These are phyloP conservation scores for Spongia lamella DNA, from an alignment of 37 sponge, comb jelly and placozoan genomes.

Conservation along the genomic window DNA sequence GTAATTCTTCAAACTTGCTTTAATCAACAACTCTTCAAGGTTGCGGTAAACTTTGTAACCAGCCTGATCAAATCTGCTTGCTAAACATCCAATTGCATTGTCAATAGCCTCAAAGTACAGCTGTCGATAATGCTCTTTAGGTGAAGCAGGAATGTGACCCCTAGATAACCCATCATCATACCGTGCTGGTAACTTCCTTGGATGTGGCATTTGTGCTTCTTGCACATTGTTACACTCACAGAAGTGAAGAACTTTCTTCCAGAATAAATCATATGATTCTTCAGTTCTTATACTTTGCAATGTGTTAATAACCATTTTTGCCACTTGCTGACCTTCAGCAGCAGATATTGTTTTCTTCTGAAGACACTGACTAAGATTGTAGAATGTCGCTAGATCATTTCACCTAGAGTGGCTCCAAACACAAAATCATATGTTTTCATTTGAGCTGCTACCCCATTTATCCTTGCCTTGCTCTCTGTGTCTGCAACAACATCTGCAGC, in stretches of 20 bases:
- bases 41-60: too few relatives aligned
- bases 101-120: too few relatives aligned
- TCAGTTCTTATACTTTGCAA: conserved; percentile 8
- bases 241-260: conserved; percentile 1
- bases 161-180: conserved; percentile 21
- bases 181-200: conserved; percentile 10
- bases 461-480: neutral
- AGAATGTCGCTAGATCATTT: conserved; percentile 29
- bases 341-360: conserved; percentile 32
- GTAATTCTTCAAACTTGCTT: too few relatives aligned
- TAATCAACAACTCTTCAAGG: too few relatives aligned
- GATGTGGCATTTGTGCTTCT: conserved; percentile 14
- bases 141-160: conserved; percentile 15
- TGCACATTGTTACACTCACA: neutral
- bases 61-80: too few relatives aligned
- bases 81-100: too few relatives aligned
- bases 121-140: conserved; percentile 15
- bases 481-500: neutral
- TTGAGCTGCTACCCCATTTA: neutral
- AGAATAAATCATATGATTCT: conserved; percentile 8
- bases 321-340: conserved; percentile 34
- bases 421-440: too few relatives aligned
- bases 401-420: too few relatives aligned
- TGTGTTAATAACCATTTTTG: conserved; percentile 29
- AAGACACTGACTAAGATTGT: conserved; percentile 23